Base-by-base conservation (phyloP, 1,140 invertebrate genomes). In the Lucilia sericata region DNA sequence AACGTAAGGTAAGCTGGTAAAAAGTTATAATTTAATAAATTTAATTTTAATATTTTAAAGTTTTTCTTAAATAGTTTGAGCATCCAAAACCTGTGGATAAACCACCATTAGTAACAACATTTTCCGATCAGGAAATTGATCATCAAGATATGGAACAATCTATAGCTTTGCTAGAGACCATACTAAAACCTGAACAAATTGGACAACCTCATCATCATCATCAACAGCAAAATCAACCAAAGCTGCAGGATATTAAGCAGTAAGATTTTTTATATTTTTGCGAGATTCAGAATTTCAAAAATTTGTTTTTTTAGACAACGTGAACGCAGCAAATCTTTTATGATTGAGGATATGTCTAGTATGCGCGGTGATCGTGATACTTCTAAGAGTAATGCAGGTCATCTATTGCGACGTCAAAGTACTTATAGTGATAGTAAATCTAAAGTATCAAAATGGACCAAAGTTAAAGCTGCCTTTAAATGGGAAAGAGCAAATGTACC, bases 391-490 rank as follows among this genome's bases (percentile, higher is more conserved):
- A 83, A 75, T 25, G 85, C 88, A 3, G 88, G 86, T 0, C 88
- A 89, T n/a, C 84, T 87, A n/a, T 78, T 87, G 42, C 87, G 90
- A 0, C 87, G 89, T 2, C 89, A 90, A 82, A 91, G 88, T 85
- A 89, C 88, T 8, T 89, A 88, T 84, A 88, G 86, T 74, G 89
- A 91, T 82, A 88, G 88, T 83, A 91, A 91, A 85, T 88, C 88
- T 19, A 91, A 91, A 84, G 90, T 91, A 10, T 96, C 95, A 0
- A 96, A 96, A 87, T 96, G 96, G 96, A 96, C 95, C 2, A 94
- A 94, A 89, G 96, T 96, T 10, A 96, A 96, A 90, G 95, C 95
- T 25, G 96, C 95, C 13, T 95, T 96, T 85, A 95, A 94, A 87
- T 96, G 94, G 94, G 94, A 95, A 86, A 92, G 92, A n/a, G 93